These are phyloP conservation scores for Seladonia tumulorum DNA, from an alignment of 2,888 invertebrate species.

Conservation along the genomic window DNA sequence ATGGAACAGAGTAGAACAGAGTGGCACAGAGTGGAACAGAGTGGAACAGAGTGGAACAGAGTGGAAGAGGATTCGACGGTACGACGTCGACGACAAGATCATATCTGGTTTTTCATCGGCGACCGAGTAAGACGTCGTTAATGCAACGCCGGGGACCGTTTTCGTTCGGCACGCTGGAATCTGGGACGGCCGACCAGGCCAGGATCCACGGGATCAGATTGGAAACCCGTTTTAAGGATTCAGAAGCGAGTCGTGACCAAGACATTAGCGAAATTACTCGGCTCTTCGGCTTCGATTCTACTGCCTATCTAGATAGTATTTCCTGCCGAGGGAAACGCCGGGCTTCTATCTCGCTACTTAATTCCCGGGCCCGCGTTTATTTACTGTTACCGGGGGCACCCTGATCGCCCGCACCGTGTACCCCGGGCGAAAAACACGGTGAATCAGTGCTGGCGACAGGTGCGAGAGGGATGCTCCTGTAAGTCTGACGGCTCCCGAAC, in stretches of 20 bases:
- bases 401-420: not conserved
- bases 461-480: not conserved
- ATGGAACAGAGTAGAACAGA: not conserved
- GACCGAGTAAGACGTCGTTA: constrained; percentile 57
- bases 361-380: constrained; percentile 36
- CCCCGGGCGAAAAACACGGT: not conserved
- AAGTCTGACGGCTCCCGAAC: too few species aligned
- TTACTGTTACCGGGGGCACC: constrained; percentile 21
- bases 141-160: constrained; percentile 34
- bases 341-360: constrained; percentile 44
- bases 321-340: constrained; percentile 46
- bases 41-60: not conserved
- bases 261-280: constrained; percentile 61
- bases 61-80: not conserved
- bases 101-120: constrained; percentile 55
- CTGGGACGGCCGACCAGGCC: constrained; percentile 41
- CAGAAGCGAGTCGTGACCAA: constrained; percentile 61
- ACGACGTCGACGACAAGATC: constrained; percentile 19
- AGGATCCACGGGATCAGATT: constrained; percentile 53
- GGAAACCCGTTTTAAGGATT: constrained; percentile 58
- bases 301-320: constrained; percentile 55
- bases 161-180: constrained; percentile 41
- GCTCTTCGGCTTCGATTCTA: constrained; percentile 35
- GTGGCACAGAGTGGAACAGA: not conserved
- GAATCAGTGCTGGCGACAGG: not conserved